Percentiles rank a stretch among this genome's conserved stretches.
phyloP scores from a whole-genome alignment of 2,888 invertebrate species.

The Suillia variegata region DNA sequence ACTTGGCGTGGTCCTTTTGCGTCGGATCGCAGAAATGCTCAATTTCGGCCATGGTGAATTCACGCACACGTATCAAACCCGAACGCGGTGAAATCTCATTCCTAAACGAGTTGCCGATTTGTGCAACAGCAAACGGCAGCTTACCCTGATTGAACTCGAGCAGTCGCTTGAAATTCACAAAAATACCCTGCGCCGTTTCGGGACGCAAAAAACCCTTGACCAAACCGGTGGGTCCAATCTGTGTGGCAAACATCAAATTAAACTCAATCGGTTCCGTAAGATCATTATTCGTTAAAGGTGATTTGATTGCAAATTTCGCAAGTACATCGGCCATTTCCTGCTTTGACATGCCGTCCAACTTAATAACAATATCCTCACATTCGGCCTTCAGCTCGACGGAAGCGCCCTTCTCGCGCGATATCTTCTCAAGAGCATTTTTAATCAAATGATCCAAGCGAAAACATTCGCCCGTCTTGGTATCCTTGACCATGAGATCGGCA shows the following conservation, averaged over 20 bases:
- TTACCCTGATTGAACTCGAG: constrained; percentile 96
- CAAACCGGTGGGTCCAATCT: constrained; percentile 95
- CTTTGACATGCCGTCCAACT: constrained; percentile 89
- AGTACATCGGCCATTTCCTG: constrained; percentile 87
- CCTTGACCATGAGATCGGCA: constrained; percentile 99
- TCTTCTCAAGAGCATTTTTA: constrained; percentile 89
- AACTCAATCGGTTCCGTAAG: constrained; percentile 96
- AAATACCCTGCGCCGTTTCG: constrained; percentile 99
- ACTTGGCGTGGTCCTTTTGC: constrained; percentile 89
- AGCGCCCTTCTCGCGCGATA: constrained; percentile 82
- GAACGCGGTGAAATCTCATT: constrained; percentile 99
- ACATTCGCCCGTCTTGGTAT: constrained; percentile 93
- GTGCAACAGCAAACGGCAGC: constrained; percentile 97
- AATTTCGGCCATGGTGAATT: constrained; percentile 99
- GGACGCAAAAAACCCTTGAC: constrained; percentile 94
- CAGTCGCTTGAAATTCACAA: constrained; percentile 98
- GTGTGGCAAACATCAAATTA: constrained; percentile 98
- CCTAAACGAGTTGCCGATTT: constrained; percentile 97
- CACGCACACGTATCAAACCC: constrained; percentile 92
- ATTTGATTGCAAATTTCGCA: constrained; percentile 88
- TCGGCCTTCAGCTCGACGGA: constrained; percentile 65
- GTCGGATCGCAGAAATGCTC: constrained; percentile 97
- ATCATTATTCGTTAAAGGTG: constrained; percentile 93
- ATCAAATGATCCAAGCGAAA: constrained; percentile 97
- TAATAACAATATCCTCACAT: constrained; percentile 56